A percentile compares a stretch with the other conserved stretches of the same genome.
Evolutionary conservation across 2,888 invertebrate genomes (phyloP).

Genomic region (Epiblema foenella): DNA sequence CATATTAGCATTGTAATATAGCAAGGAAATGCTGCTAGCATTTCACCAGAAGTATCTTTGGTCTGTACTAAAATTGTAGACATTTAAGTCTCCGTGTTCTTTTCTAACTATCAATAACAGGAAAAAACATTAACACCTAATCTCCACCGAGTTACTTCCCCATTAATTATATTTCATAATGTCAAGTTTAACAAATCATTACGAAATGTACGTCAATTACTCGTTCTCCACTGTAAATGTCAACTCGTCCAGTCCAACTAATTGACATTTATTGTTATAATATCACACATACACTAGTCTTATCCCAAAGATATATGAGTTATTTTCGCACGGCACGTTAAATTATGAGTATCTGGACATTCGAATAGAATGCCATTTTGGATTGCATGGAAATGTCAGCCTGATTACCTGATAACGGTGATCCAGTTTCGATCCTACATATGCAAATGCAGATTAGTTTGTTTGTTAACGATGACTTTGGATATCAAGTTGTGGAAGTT

Average conservation of each 20-base stretch:
- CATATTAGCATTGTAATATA: too few relatives aligned
- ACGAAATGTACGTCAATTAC: slow-evolving; percentile 8
- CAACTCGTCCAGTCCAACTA: slow-evolving; percentile 23
- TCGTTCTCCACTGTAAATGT: slow-evolving; percentile 26
- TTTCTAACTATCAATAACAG: not conserved
- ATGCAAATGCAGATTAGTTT: not conserved
- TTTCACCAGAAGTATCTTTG: too few relatives aligned
- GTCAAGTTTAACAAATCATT: not conserved
- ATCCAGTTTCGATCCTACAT: slow-evolving; percentile 3
- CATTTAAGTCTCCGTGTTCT: not conserved
- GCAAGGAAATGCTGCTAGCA: too few relatives aligned
- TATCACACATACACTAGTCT: not conserved
- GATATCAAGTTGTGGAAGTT: not conserved
- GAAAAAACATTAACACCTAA: not conserved
- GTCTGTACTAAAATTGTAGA: not conserved
- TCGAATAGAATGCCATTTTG: slow-evolving; percentile 21
- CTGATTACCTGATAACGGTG: slow-evolving; percentile 20
- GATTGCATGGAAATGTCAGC: slow-evolving; percentile 30
- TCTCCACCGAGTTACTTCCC: not conserved
- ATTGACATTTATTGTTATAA: slow-evolving; percentile 11
- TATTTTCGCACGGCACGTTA: not conserved
- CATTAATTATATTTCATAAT: not conserved
- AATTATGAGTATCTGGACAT: slow-evolving; percentile 18
- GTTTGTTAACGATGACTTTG: not conserved
- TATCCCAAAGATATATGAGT: not conserved